Base-by-base conservation (phyloP, 2,888 invertebrate species). In the Sarcophaga carnaria region DNA sequence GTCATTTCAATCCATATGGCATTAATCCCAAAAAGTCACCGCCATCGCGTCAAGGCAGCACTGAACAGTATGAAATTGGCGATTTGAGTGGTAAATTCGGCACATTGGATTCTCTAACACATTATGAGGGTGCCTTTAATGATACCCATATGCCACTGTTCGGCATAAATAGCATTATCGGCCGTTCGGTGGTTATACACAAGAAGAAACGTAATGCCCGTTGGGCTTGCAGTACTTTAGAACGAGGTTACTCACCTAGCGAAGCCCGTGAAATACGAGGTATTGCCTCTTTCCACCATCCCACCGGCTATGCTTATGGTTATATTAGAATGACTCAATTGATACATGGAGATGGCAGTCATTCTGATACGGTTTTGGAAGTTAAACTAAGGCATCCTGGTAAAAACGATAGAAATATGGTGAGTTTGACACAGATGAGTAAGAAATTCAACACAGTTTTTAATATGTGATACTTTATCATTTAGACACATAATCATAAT, bases 361-460 rank as follows among this genome's bases (percentile, higher is more conserved):
- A 96, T 90, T 98, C 98, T 91, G 98, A 98, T 90, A 98, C 98
- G 0, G 95, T 96, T 25, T 95, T 99, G n/a, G 97, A 98, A 94
- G 96, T 98, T 20, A 97, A 98, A 90, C 93, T 99, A 76, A 94
- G 97, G n/a, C 96, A 98, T 93, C 97, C 98, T 0, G 98, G 98
- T 0, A 95, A 95, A 89, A 95, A 97, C 89, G 97, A 98, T 92
- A 94, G 96, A 25, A 98, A 98, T 93, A 92, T 96, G 91, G 97
- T 97, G 91, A 93, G 94, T 12, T 54, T 25, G 1, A 59, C 2
- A 49, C 45, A 76, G n/a, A 49, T 20, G 4, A 10, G 1, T 67
- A 37, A n/a, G 2, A 67, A 67, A 37, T 37, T 4, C 22, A n/a
- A 47, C 12, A 10, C 4, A n/a, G 17, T 54, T 62, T 45, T 69